phyloP scores from a whole-genome alignment of 2,888 invertebrate species.

The Abscondita cerata region DNA sequence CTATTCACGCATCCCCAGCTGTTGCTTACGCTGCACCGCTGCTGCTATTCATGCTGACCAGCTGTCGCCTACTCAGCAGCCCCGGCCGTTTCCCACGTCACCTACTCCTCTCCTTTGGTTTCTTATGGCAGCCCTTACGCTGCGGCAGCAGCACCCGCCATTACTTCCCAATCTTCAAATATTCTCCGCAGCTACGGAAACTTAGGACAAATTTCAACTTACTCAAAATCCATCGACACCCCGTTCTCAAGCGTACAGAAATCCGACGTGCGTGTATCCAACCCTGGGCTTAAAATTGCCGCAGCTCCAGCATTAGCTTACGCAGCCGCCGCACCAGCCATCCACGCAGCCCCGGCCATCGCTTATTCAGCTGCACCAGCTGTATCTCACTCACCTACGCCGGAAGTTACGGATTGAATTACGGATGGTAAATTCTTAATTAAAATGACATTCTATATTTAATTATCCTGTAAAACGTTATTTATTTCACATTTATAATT shows the following conservation, averaged over 20 bases:
- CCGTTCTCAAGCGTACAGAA: slow-evolving; percentile 77
- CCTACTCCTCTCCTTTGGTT: slow-evolving; percentile 44
- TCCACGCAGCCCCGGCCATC: slow-evolving; percentile 52
- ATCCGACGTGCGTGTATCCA: slow-evolving; percentile 73
- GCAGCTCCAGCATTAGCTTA: slow-evolving; percentile 37
- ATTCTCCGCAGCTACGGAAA: slow-evolving; percentile 70
- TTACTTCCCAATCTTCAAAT: slow-evolving; percentile 67
- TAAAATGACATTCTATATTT: no score
- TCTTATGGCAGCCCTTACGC: slow-evolving; percentile 53
- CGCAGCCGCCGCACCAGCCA: slow-evolving; percentile 36
- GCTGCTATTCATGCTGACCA: no score
- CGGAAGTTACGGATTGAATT: slow-evolving; percentile 32
- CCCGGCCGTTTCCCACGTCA: slow-evolving; percentile 38
- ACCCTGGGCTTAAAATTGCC: slow-evolving; percentile 60
- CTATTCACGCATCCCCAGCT: slow-evolving; percentile 40
- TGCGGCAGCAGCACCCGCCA: slow-evolving; percentile 62
- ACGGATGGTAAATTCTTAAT: slow-evolving; percentile 38
- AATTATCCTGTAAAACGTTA: no score
- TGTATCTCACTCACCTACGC: slow-evolving; percentile 42
- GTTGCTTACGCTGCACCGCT: slow-evolving; percentile 46
- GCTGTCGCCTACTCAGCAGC: slow-evolving; percentile 51
- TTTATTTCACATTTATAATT: no score
- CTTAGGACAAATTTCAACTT: slow-evolving; percentile 73
- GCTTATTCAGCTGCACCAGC: slow-evolving; percentile 41
- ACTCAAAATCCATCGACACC: slow-evolving; percentile 73